These are phyloP conservation scores for Ascaphus truei DNA, from an alignment of 2,113 vertebrate genomes.

Conservation along the genomic window DNA sequence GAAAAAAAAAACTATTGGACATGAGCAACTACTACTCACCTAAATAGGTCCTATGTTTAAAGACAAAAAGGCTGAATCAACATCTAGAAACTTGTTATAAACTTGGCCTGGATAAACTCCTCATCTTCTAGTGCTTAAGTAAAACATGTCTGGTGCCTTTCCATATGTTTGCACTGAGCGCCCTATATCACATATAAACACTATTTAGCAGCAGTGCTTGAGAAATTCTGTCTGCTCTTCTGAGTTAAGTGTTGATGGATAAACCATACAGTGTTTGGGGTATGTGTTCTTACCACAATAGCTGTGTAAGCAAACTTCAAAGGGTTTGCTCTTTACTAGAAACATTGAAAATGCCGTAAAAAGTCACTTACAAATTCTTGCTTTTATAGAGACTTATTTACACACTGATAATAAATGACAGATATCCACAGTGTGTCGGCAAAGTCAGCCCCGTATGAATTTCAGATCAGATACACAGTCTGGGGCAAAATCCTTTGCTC, in stretches of 20 bases:
- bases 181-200: neutral
- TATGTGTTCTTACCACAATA: neutral
- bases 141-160: neutral
- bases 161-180: neutral
- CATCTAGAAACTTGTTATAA: neutral
- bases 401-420: neutral
- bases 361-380: neutral
- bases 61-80: slow-evolving; percentile 3
- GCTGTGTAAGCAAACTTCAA: neutral
- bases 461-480: no score
- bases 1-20: no score
- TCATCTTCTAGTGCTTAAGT: slow-evolving; percentile 11
- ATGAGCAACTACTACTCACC: no score
- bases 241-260: neutral
- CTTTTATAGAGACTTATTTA: neutral
- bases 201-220: neutral
- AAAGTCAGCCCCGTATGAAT: no score
- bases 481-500: no score
- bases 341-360: neutral
- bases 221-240: neutral
- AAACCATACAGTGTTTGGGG: neutral
- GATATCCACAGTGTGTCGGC: no score
- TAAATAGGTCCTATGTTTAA: neutral
- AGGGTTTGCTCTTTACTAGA: neutral
- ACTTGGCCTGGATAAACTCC: neutral